phyloP scores from a whole-genome alignment of 1,140 invertebrate species.

The Bombus superbus region DNA sequence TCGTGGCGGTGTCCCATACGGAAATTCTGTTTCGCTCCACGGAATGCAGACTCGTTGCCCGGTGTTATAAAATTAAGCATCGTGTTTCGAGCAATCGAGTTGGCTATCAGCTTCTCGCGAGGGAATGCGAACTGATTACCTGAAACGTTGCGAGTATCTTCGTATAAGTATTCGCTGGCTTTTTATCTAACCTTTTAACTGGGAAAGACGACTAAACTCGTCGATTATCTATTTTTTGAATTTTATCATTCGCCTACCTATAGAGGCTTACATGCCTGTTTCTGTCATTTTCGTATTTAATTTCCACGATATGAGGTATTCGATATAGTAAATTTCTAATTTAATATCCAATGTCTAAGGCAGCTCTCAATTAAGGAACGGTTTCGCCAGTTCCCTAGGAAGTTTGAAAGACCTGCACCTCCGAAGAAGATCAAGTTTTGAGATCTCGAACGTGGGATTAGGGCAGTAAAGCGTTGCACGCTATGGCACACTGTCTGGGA shows the following conservation, averaged over 20 bases:
- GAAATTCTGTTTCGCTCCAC: conserved; percentile 1
- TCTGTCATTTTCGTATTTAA: not conserved
- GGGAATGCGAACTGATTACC: conserved; percentile 15
- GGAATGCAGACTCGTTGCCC: conserved; percentile 30
- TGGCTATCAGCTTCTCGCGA: not conserved
- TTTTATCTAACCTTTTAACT: not conserved
- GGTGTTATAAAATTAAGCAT: conserved; percentile 38
- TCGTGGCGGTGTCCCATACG: not conserved
- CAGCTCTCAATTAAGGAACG: not conserved
- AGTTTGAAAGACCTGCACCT: not conserved
- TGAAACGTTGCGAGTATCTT: not conserved
- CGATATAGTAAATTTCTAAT: not conserved
- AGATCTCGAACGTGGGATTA: conserved; percentile 25
- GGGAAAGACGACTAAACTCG: not conserved
- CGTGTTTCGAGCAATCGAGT: conserved; percentile 17
- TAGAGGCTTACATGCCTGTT: not conserved
- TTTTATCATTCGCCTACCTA: not conserved
- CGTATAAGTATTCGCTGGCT: not conserved
- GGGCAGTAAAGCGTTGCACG: conserved; percentile 18
- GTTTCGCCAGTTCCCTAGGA: not conserved
- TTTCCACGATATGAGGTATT: not conserved
- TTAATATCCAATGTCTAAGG: not conserved
- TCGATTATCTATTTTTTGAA: not conserved
- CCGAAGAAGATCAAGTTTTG: not conserved
- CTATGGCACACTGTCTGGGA: conserved; percentile 13